Conservation (phyloP, 2,797 vertebrate genomes). For the Uromys caudimaculatus region DNA sequence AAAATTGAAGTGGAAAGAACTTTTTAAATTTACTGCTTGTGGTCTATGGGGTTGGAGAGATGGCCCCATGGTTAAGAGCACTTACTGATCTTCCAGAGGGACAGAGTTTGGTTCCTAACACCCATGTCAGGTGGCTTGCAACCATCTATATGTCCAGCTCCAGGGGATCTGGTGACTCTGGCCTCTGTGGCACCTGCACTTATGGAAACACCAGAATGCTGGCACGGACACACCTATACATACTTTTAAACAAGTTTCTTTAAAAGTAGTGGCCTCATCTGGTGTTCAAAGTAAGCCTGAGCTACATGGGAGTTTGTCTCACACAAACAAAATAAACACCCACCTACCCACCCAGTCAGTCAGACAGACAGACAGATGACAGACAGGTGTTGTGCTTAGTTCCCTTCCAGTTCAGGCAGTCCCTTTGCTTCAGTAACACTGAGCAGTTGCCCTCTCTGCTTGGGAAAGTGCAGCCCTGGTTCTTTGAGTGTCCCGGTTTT, state of each 20-base stretch:
- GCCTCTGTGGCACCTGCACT: background rate
- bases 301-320: background rate
- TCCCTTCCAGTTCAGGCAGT: background rate
- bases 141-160: background rate
- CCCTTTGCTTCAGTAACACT: background rate
- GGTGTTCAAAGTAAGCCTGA: background rate
- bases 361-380: background rate
- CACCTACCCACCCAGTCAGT: background rate
- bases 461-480: background rate
- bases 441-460: background rate
- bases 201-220: too few relatives aligned
- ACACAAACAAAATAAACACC: background rate
- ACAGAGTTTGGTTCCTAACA: background rate
- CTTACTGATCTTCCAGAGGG: background rate
- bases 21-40: background rate
- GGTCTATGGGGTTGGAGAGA: background rate
- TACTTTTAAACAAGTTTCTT: background rate
- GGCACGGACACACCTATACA: background rate
- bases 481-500: background rate
- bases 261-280: background rate
- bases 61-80: background rate
- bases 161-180: background rate
- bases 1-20: background rate
- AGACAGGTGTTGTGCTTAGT: background rate
- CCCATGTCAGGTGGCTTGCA: background rate